These are phyloP conservation scores for Tokudaia tokunoshimensis DNA, from an alignment of 2,797 vertebrate genomes.

Conservation along the genomic window DNA sequence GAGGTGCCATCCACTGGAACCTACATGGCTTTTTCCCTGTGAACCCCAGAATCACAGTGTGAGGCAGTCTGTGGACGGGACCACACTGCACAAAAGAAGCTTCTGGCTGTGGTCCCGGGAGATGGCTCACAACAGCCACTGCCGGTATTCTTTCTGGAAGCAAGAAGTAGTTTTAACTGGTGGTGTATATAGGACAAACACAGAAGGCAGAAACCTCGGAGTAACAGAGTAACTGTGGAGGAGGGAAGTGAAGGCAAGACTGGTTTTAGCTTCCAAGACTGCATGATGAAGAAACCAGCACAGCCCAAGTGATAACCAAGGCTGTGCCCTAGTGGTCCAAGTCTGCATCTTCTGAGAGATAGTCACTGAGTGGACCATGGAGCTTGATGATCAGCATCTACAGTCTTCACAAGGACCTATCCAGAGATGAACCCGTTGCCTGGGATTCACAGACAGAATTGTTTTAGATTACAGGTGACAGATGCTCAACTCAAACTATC, in stretches of 20 bases:
- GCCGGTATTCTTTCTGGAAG: constrained; percentile 22
- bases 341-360: neutral
- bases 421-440: neutral
- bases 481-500: neutral
- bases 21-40: neutral
- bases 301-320: neutral
- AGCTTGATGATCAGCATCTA: neutral
- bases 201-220: neutral
- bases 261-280: neutral
- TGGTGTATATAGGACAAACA: neutral
- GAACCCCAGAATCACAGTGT: neutral
- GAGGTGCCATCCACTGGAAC: neutral
- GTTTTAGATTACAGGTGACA: neutral
- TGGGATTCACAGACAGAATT: neutral
- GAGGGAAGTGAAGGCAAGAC: neutral
- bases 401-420: neutral
- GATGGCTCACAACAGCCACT: neutral
- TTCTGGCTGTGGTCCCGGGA: neutral
- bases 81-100: neutral
- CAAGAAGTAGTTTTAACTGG: neutral
- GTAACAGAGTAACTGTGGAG: neutral
- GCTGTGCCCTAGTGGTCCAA: neutral
- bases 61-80: neutral
- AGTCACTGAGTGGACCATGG: neutral
- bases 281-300: neutral